Conservation (phyloP, 2,113 vertebrate genomes). For the Psilopsiagon aurifrons region DNA sequence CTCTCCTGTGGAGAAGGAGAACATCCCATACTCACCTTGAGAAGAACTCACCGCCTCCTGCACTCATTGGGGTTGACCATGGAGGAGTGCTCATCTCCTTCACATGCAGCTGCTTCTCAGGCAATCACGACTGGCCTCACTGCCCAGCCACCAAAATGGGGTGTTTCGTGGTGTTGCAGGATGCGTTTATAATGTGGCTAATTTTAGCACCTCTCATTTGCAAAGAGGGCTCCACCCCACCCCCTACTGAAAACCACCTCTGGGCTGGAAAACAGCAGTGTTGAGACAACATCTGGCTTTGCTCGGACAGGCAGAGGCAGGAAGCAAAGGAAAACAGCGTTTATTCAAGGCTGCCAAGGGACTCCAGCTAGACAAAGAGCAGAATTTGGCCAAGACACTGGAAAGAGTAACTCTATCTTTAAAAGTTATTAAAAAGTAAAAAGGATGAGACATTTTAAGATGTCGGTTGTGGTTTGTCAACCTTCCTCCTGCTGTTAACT, state of each 20-base stretch:
- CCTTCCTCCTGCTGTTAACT: neutral
- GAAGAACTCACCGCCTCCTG: neutral
- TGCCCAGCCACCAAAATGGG: neutral
- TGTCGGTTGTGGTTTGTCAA: neutral
- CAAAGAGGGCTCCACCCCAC: neutral
- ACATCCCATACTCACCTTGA: rapidly evolving
- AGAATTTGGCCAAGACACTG: neutral
- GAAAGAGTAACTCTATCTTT: slow-evolving; percentile 15
- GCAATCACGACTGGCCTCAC: neutral
- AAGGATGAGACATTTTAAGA: neutral
- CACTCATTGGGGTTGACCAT: rapidly evolving
- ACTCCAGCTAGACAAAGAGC: neutral
- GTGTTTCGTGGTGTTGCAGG: neutral
- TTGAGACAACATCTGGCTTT: neutral
- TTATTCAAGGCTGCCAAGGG: neutral
- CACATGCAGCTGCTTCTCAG: rapidly evolving
- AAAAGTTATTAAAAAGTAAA: neutral
- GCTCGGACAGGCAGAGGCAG: neutral
- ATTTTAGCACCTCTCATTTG: neutral
- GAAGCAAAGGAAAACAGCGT: neutral
- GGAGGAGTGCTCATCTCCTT: neutral
- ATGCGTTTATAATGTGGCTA: neutral
- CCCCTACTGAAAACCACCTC: neutral
- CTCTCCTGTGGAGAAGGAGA: neutral
- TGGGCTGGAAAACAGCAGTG: neutral